Evolutionary conservation across 2,113 vertebrate species (phyloP), one percentile per base, ranked within the genome.

Genomic region (Clupea harengus): DNA sequence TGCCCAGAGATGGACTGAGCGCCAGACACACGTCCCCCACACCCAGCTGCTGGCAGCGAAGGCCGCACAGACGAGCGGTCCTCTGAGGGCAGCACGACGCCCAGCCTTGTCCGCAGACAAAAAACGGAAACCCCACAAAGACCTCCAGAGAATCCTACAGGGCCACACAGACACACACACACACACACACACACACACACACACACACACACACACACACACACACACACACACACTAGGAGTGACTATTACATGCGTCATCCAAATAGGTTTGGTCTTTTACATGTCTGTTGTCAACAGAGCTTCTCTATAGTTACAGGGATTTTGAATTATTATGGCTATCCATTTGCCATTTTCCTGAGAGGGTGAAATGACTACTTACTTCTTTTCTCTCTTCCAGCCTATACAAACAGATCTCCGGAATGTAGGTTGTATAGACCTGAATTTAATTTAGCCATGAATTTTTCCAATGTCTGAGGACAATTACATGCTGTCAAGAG

Each of bases 11-110:
- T 5, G 93, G 95, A 4, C 93, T 95, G 64, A 96, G 94, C 25
- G 94, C 94, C 89, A 96, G 89, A 91, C 95, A 96, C 80, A 95
- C 80, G 46, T 96, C 95, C 60, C 95, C 95, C 85, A 94, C 92
- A 22, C 89, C 89, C 81, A 96, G 94, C 91, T 94, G 95, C 6
- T 90, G 93, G 88, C 95, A 96, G 81, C 86, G 91, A 46, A 96
- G 93, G 82, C 93, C 94, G 45, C 94, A 95, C 72, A 94, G 92
- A 85, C 84, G 92, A 81, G 91, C 89, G 0, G 95, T 96, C 87
- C 88, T 92, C 86, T 94, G 91, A 25, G 95, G 95, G 88, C 90
- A 92, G 90, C 95, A 96, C 82, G 95, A 96, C 5, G 95, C 95
- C 95, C 95, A 96, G 88, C 95, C 95, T 7, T 28, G 90, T 2